These are phyloP conservation scores for Parus major DNA, from an alignment of 2,113 vertebrate genomes.

Conservation along the genomic window DNA sequence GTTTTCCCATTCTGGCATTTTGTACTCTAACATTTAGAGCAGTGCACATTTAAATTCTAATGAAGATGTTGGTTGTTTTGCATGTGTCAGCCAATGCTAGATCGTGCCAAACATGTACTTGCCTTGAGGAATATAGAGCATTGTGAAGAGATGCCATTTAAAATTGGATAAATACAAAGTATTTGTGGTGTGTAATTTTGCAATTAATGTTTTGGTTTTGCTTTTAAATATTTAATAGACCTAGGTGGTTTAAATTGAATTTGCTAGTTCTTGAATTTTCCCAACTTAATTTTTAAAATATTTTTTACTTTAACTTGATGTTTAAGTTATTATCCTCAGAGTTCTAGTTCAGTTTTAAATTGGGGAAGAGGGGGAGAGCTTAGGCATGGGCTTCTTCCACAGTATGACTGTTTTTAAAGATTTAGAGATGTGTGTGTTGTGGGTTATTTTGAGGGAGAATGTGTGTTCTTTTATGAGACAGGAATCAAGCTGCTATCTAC, in stretches of 20 bases:
- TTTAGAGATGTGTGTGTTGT: neutral
- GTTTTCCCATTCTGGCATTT: neutral
- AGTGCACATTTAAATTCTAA: neutral
- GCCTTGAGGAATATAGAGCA: neutral
- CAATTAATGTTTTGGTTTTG: neutral
- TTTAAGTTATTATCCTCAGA: neutral
- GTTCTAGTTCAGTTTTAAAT: neutral
- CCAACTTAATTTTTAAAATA: neutral
- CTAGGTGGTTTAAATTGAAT: neutral
- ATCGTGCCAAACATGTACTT: neutral
- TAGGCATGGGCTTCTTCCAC: neutral
- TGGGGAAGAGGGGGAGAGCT: neutral
- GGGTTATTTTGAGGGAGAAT: neutral
- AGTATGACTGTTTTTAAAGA: neutral
- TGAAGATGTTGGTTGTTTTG: slow-evolving; percentile 35
- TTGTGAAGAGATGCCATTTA: neutral
- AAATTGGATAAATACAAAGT: neutral
- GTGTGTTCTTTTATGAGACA: neutral
- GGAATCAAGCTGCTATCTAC: neutral
- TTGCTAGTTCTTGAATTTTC: neutral
- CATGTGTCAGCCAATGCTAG: neutral
- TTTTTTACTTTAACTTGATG: neutral
- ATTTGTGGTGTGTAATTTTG: neutral
- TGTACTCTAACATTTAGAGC: neutral
- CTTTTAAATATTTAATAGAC: neutral